Conservation (phyloP, 2,113 vertebrate species). For the Baryphthengus martii region DNA sequence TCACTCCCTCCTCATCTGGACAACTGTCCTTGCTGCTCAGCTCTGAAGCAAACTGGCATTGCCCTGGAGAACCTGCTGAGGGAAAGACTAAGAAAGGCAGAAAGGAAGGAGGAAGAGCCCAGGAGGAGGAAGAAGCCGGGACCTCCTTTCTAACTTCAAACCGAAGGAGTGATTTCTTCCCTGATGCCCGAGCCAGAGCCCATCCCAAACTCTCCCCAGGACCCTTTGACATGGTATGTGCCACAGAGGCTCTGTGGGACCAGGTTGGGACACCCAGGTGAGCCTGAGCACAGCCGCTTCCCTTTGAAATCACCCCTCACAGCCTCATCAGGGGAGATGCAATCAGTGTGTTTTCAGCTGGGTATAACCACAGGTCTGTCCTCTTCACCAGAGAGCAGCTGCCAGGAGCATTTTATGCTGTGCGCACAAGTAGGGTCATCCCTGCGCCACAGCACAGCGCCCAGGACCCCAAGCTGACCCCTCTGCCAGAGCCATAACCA, state of each 20-base stretch:
- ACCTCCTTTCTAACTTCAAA: not conserved
- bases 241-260: accelerated
- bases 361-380: not conserved
- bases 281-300: not conserved
- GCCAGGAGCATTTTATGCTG: accelerated
- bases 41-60: not conserved
- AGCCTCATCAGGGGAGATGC: not conserved
- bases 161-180: not conserved
- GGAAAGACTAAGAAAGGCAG: not conserved
- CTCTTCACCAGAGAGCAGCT: not conserved
- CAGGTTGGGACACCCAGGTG: not conserved
- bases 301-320: accelerated
- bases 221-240: accelerated
- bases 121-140: not conserved
- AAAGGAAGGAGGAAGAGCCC: not conserved
- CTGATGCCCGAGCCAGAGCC: accelerated
- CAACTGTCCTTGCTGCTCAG: not conserved
- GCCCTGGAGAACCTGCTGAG: not conserved
- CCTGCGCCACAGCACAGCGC: accelerated
- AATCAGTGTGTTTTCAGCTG: accelerated
- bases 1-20: not conserved
- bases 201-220: not conserved
- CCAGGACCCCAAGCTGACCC: accelerated
- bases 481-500: not conserved
- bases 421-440: accelerated